Evolutionary conservation across 1,140 invertebrate genomes (phyloP).

Genomic region (Drosophila watanabei): DNA sequence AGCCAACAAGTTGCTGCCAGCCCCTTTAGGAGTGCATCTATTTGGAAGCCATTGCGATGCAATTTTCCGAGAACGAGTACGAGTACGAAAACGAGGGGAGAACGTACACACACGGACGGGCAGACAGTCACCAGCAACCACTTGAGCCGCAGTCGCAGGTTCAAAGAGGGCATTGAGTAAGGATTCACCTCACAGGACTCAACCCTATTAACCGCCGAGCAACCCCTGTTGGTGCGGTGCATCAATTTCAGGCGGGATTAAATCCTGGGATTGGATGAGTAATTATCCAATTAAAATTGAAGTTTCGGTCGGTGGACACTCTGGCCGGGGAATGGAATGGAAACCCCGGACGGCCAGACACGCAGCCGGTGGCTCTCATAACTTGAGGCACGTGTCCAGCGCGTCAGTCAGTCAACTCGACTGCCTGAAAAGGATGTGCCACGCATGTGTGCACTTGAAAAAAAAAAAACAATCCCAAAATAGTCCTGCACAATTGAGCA

Average conservation of each 20-base stretch:
- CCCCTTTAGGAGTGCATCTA: conserved; percentile 44
- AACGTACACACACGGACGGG: conserved; percentile 3
- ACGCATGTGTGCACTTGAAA: conserved; percentile 21
- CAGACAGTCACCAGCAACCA: conserved; percentile 7
- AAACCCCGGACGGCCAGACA: conserved; percentile 4
- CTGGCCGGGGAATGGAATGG: neutral
- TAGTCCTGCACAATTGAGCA: conserved; percentile 6
- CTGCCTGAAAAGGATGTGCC: conserved; percentile 36
- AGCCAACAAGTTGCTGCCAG: conserved; percentile 69
- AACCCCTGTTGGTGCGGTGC: conserved; percentile 21
- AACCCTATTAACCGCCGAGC: conserved; percentile 15
- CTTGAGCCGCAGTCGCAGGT: conserved; percentile 34
- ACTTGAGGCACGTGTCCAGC: conserved; percentile 54
- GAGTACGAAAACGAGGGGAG: neutral
- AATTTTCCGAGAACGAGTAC: conserved; percentile 40
- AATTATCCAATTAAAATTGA: conserved; percentile 80
- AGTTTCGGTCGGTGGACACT: conserved; percentile 44
- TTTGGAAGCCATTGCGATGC: conserved; percentile 67
- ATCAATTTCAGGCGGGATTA: conserved; percentile 61
- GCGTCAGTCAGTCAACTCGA: conserved; percentile 51
- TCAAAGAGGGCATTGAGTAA: conserved; percentile 34
- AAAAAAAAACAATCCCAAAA: neutral
- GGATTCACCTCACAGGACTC: conserved; percentile 11
- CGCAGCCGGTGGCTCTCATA: conserved; percentile 16
- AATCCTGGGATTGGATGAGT: conserved; percentile 70